Evolutionary conservation across 2,797 vertebrate genomes (phyloP), one percentile per base, ranked within the genome.

Genomic region (Apogon talboti): DNA sequence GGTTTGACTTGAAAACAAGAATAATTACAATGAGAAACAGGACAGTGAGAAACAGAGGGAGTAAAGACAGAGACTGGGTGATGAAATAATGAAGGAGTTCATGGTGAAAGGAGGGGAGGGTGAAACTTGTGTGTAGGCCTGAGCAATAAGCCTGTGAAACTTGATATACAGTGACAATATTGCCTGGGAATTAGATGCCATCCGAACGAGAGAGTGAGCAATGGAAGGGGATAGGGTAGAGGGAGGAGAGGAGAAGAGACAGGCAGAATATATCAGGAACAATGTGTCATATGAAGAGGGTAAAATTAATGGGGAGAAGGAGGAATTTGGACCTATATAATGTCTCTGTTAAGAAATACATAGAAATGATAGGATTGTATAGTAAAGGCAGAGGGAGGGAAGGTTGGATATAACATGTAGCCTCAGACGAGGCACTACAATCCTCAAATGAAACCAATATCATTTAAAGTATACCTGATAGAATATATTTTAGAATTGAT

Each of bases 91-190:
- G 18, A 40, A 58, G 59, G 45, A 62, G 54, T 30, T 65, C 41
- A 43, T 42, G 49, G 13, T 0, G 3, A 42, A 19, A 38, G 28
- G 37, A 28, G 14, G 11, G n/a, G 15, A 28, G 28, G 21, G 28
- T 16, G 24, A 24, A 46, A 61, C 16, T n/a, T 41, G 18, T 18
- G 55, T 24, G 33, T 2, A 30, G 52, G 30, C 53, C 73, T n/a
- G 50, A 60, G 66, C 47, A 42, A 58, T 18, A 8, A 72, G 60
- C 51, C 57, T n/a, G 61, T 50, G 70, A 72, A 81, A 74, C 13
- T 16, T 79, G 66, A 82, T 74, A 58, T 78, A 76, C 62, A 58
- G 50, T 24, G 58, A 79, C 64, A 70, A 83, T 77, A 73, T 57
- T 9, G 0, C 14, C 0, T 3, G 50, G 43, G 60, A 78, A 78